Base-by-base conservation (phyloP, 2,888 invertebrate species). In the Malthinus seriepunctatus region DNA sequence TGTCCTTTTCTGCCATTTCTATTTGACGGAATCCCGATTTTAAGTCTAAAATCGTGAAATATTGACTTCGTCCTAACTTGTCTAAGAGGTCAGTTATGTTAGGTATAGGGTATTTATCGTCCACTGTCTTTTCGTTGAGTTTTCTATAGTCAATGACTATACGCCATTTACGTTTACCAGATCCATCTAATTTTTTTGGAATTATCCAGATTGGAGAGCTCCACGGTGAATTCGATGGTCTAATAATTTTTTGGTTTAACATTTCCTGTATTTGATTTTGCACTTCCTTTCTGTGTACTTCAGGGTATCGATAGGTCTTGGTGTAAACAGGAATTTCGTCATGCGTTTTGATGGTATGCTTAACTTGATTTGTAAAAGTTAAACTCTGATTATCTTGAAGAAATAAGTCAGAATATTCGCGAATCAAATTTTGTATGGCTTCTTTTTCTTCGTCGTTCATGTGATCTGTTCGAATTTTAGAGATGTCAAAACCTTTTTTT, bases 1-100 rank as follows among this genome's bases (percentile, higher is more conserved):
- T 57, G 32, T 71, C 67, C 15, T 56, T 44, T 10, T 54, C 39
- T 10, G 56, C 49, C 32, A 73, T 55, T 7, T 64, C 65, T 3
- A 73, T 69, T 49, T 73, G 71, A 44, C 67, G 67, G 34, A 68
- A 73, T 1, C 71, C 73, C 23, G 63, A 63, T 1, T 70, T 67
- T 7, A 72, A 47, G 47, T 74, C 71, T 0, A 73, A 42, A 0
- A 62, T 66, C 0, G 68, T 65, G 51, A 74, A 73, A 48, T 67
- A 71, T 8, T 64, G 46, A 42, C 62, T 62, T 37, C 65, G 49
- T 3, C 71, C 71, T 12, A 71, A 35, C 51, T 67, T 63, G 32
- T 72, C 68, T 15, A 73, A 48, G 9, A 70, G 66, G 6, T 71
- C 69, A 2, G 57, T 55, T 5, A 73, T 68, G 32, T 68, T 64